Evolutionary conservation across 2,797 vertebrate species (phyloP), one percentile per base, ranked within the genome.

Genomic region (Periparus ater): DNA sequence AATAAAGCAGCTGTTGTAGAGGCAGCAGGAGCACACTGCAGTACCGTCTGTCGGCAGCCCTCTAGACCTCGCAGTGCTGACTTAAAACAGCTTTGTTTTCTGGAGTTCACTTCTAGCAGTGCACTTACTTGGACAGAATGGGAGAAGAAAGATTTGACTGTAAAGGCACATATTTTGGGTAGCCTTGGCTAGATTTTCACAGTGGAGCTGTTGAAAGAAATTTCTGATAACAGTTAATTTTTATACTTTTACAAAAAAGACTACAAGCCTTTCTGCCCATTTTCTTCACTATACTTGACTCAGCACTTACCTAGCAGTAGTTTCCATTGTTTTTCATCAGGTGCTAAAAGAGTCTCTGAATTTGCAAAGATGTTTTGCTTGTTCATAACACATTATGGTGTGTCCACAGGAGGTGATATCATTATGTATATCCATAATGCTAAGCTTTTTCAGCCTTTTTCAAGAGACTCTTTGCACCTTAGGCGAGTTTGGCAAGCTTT

Each of bases 1-100:
- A 92, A 95, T 95, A 89, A 93, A 82, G 82, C 95, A 96, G 89
- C 89, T 95, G 94, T 84, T 92, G 50, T 23, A 71, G 82, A 22
- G 30, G 75, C 91, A 79, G 54, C 34, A 40, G 76, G 27, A 83
- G 20, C 5, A 2, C 32, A 6, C 84, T 73, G 48, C 2, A 2
- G 67, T 44, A 14, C 60, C 0, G 1, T 85, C 78, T 83, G 75
- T 30, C 63, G 68, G 76, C 72, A 58, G 70, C 54, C 38, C n/a
- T 29, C 2, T 40, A 42, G 75, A 60, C 66, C 53, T 89, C 75
- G 78, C 1, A 2, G 3, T 86, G 42, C 32, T 47, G 65, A 61
- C 44, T 71, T 71, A 71, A 50, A 74, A 67, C 42, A 53, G 32
- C 68, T 89, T 62, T 62, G 38, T 76, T 73, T 86, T 85, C 38